Conservation (phyloP, 1,140 invertebrate genomes). For the Protaetia brevitarsis region DNA sequence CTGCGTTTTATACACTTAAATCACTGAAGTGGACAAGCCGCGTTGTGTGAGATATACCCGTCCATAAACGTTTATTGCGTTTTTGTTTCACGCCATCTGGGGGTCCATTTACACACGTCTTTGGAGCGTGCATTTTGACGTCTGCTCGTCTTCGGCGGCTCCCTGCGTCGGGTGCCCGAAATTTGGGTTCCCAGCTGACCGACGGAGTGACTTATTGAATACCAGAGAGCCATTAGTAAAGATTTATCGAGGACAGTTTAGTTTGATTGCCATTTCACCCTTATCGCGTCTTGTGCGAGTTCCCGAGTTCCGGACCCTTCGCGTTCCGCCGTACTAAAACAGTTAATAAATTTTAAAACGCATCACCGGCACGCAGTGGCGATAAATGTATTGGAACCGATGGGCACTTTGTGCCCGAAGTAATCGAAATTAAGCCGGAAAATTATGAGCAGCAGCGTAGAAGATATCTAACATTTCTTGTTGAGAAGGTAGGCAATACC, state of each 20-base stretch:
- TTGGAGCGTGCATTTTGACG: neutral
- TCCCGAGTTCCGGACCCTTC: no score
- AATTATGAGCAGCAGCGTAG: no score
- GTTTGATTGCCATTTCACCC: conserved; percentile 40
- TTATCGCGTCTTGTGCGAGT: neutral
- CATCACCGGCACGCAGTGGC: neutral
- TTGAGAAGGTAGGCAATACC: no score
- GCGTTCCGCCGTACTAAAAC: neutral
- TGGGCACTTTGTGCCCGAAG: no score
- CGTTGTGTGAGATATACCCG: no score
- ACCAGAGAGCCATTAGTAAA: conserved; percentile 47
- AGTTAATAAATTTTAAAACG: conserved; percentile 16
- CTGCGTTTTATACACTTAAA: no score
- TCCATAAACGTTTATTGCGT: no score
- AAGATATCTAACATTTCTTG: no score
- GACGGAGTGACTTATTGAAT: conserved; percentile 46
- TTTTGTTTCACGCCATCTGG: no score
- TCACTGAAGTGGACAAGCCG: no score
- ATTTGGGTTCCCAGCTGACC: neutral
- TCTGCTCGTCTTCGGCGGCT: neutral
- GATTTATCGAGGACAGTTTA: conserved; percentile 43
- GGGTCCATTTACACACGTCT: no score
- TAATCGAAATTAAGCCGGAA: no score
- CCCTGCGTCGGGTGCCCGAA: neutral
- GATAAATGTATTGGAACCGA: neutral